Evolutionary conservation across 2,113 vertebrate species (phyloP), one percentile per base, ranked within the genome.

Genomic region (Alces alces): DNA sequence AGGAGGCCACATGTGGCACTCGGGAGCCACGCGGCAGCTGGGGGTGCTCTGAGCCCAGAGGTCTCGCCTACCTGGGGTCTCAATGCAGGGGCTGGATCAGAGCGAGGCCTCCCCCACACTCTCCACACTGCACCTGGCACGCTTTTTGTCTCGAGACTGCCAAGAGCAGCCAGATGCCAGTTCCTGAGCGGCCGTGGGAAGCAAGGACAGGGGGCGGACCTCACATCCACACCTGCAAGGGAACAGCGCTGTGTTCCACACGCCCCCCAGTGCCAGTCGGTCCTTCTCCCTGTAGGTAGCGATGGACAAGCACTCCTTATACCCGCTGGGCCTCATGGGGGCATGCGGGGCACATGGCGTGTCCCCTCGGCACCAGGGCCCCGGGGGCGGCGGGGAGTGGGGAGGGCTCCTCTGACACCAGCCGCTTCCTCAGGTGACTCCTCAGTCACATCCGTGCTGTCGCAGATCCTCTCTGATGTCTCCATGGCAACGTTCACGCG

Each of bases 291-390:
- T 30, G 33, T 27, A 2, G 58, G 39, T 21, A 30, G 45, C 39
- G 64, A 54, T 28, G 0, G 99, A 99, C 60, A 99, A 99, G 96
- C 99, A 99, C 99, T 14, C 99, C 99, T 97, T 99, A 99, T 99
- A 99, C 97, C 96, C 99, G 97, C 99, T 99, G 98, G 98, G 99
- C 78, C 98, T 99, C 80, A 61, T 99, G 99, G 99, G 99, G 99
- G 99, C 97, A 5, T 5, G 89, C 2, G 16, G 6, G 28, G 64
- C 23, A 7, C 43, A 3, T 6, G 11, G 5, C 13, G 3, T 61
- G 28, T 82, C 55, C 50, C 61, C 47, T 54, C 4, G 47, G 82
- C 54, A 73, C 79, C 57, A 27, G 33, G 78, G n/a, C 50, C 7
- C 19, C 8, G 10, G 28, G 52, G 45, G 14, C 0, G 7, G 43